A percentile compares a stretch with the other conserved stretches of the same genome.
phyloP scores from a whole-genome alignment of 1,140 invertebrate genomes.

The Ridgeia piscesae region DNA sequence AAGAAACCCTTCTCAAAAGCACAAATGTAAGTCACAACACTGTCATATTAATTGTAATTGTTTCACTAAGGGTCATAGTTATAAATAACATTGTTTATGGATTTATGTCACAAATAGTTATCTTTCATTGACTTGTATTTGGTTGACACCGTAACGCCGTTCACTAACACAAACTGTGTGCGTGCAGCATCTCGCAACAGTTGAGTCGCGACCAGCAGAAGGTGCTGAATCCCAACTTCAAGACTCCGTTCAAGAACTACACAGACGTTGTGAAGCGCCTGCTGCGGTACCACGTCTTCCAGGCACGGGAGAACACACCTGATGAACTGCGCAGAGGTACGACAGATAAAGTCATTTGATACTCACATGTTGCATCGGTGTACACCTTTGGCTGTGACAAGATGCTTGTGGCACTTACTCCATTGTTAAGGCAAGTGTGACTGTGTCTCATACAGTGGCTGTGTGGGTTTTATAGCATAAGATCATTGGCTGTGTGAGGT shows the following conservation, averaged over 20 bases:
- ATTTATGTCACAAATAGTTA: no score
- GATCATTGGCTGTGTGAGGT: no score
- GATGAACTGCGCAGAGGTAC: neutral
- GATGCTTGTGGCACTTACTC: no score
- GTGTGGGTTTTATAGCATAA: no score
- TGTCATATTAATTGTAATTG: neutral
- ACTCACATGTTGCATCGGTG: no score
- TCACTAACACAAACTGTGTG: slow-evolving; percentile 17
- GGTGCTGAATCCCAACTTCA: slow-evolving; percentile 75
- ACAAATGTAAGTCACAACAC: neutral
- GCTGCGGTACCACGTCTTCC: slow-evolving; percentile 76
- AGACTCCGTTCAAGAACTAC: slow-evolving; percentile 72
- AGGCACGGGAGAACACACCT: slow-evolving; percentile 31
- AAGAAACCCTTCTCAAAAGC: neutral
- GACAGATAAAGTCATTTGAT: no score
- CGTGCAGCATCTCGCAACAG: slow-evolving; percentile 71
- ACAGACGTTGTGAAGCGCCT: slow-evolving; percentile 78
- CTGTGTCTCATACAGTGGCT: no score
- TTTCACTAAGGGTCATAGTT: neutral
- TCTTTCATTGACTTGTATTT: no score
- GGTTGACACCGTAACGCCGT: neutral
- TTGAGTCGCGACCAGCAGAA: slow-evolving; percentile 76
- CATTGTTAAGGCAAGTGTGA: no score
- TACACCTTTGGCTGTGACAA: no score
- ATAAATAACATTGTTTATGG: no score